Conservation (phyloP, 1,140 invertebrate species). For the Camponotus floridanus region DNA sequence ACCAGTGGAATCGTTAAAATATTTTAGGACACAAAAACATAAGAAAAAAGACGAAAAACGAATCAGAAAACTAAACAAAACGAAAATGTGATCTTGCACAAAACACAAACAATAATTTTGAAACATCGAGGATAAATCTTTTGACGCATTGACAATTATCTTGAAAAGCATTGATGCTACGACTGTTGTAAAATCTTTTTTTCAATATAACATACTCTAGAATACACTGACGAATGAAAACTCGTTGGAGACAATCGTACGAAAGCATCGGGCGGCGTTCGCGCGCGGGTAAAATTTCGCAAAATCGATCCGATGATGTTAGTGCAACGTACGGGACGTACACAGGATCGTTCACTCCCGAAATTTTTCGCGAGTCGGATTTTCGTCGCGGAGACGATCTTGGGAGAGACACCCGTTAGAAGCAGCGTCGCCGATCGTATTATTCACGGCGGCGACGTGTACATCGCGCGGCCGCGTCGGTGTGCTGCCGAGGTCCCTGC, state of each 20-base stretch:
- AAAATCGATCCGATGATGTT: background rate
- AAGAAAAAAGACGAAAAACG: conserved; percentile 1
- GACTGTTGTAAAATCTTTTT: background rate
- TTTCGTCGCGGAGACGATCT: background rate
- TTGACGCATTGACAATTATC: background rate
- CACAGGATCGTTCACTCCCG: background rate
- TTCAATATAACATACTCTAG: too few species aligned
- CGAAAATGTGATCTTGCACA: background rate
- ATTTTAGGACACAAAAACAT: conserved; percentile 1
- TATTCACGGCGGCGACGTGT: conserved; percentile 71
- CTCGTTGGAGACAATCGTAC: too few species aligned
- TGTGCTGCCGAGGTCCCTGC: conserved; percentile 78
- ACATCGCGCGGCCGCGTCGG: conserved; percentile 57
- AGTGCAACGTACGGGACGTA: background rate
- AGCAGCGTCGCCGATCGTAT: conserved; percentile 60
- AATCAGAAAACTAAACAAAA: background rate
- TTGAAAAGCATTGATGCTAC: background rate
- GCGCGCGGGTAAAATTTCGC: background rate
- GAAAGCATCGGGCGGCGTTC: background rate
- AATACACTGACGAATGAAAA: too few species aligned
- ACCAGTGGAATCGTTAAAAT: conserved; percentile 27
- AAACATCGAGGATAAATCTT: background rate
- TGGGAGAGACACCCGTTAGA: conserved; percentile 63
- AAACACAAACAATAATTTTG: background rate
- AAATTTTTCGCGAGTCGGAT: background rate